Conservation (phyloP, 2,113 vertebrate genomes). For the Sclerurus mexicanus region DNA sequence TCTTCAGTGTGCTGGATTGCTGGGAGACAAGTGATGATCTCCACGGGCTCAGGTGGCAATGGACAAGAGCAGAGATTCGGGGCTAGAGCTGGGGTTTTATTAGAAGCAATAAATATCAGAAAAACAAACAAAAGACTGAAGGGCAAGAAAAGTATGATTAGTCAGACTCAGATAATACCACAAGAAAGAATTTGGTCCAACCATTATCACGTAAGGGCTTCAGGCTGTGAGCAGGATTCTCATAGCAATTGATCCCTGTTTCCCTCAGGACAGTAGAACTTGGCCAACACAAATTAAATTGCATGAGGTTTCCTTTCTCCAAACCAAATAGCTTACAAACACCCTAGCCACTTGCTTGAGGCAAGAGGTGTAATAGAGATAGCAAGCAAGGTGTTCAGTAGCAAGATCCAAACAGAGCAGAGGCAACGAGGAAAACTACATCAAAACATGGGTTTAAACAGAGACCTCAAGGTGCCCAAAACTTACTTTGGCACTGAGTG, state of each 20-base stretch:
- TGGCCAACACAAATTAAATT: neutral
- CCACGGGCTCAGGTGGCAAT: neutral
- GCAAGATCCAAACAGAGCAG: neutral
- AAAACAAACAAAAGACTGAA: neutral
- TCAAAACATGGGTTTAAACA: neutral
- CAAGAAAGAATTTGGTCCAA: neutral
- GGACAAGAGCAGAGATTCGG: neutral
- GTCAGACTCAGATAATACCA: neutral
- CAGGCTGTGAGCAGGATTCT: neutral
- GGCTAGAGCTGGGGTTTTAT: neutral
- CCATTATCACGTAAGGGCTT: accelerated
- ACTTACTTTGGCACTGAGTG: neutral
- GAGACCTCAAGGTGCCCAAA: neutral
- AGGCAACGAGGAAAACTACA: neutral
- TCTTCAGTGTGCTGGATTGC: accelerated
- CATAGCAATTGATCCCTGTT: neutral
- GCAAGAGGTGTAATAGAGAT: neutral
- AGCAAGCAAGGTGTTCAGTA: neutral
- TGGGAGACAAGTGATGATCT: neutral
- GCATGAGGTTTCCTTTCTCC: neutral
- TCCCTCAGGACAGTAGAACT: neutral
- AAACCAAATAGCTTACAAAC: neutral
- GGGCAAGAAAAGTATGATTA: neutral
- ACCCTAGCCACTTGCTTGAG: neutral
- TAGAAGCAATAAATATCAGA: neutral